Conservation (phyloP, 2,888 invertebrate genomes). For the Lithosia quadra region DNA sequence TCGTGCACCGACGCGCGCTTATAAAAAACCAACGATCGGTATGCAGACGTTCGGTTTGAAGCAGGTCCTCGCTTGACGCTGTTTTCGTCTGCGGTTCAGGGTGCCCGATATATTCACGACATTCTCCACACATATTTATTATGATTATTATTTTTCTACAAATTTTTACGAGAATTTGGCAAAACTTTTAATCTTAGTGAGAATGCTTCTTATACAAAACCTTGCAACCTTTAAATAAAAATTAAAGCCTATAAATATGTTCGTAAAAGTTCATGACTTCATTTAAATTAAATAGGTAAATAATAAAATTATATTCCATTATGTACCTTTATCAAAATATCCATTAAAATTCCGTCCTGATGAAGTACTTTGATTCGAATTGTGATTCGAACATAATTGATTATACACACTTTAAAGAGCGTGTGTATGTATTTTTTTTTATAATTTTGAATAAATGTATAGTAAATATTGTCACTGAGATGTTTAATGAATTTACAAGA, state of each 20-base stretch:
- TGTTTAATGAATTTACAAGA: neutral
- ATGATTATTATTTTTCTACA: neutral
- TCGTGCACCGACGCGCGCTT: slow-evolving; percentile 78
- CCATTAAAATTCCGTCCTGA: neutral
- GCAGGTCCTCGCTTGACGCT: slow-evolving; percentile 86
- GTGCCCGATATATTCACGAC: slow-evolving; percentile 68
- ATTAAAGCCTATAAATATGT: neutral
- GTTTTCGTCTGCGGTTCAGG: slow-evolving; percentile 86
- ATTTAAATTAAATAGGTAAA: neutral
- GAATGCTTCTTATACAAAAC: neutral
- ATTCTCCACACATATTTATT: slow-evolving; percentile 59
- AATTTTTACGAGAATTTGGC: neutral
- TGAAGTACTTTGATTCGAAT: neutral
- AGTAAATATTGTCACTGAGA: neutral
- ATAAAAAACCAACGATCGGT: slow-evolving; percentile 87
- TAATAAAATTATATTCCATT: neutral
- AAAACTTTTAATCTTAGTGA: neutral
- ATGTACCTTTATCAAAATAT: neutral
- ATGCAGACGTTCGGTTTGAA: slow-evolving; percentile 86
- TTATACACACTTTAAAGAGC: too few species aligned
- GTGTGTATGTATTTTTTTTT: neutral
- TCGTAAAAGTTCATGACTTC: neutral
- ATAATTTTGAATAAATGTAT: neutral
- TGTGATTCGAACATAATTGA: neutral
- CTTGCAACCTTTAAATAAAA: neutral